Base-by-base conservation (phyloP, 2,113 vertebrate species). In the Dipodomys ordii region DNA sequence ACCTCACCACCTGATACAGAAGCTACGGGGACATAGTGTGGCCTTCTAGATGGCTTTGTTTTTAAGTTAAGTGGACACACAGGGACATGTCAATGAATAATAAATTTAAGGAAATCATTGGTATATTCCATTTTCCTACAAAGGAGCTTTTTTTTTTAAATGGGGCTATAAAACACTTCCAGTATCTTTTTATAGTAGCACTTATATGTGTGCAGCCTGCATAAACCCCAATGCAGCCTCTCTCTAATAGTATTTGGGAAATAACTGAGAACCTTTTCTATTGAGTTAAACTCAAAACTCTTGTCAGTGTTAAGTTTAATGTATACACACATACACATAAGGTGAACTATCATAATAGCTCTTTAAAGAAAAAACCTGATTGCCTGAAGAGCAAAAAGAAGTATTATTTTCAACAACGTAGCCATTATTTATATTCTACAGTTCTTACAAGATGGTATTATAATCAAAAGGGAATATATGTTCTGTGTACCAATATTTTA, bases 401-500 rank as follows among this genome's bases (percentile, higher is more conserved):
- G 20, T n/a, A 88, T 68, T 57, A 73, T 35, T 91, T 94, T 87
- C 44, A 95, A 72, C 84, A 87, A 76, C 23, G 49, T 46, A 94
- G 89, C 23, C 64, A 82, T 83, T 64, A 71, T 68, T 87, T 79
- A 27, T 64, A 85, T 62, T 90, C 69, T 64, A 73, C 46, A 73
- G 81, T 93, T 92, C 80, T 94, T 83, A 60, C 32, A 78, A 77
- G 62, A 86, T 30, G 64, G 65, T 10, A 74, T 92, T 72, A 84
- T 72, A 92, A 95, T 30, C 67, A 68, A 92, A 76, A 88, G 32
- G 2, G 6, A 46, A n/a, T 74, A n/a, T 46, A 32, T 76, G 94
- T 83, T 57, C 76, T 81, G 39, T 74, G 80, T 69, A 74, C 87
- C 91, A 95, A 89, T 83, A 93, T n/a, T 84, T 84, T 87, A 62